These are phyloP conservation scores for Mesembrinibis cayennensis DNA, from an alignment of 2,113 vertebrate genomes.

Conservation along the genomic window DNA sequence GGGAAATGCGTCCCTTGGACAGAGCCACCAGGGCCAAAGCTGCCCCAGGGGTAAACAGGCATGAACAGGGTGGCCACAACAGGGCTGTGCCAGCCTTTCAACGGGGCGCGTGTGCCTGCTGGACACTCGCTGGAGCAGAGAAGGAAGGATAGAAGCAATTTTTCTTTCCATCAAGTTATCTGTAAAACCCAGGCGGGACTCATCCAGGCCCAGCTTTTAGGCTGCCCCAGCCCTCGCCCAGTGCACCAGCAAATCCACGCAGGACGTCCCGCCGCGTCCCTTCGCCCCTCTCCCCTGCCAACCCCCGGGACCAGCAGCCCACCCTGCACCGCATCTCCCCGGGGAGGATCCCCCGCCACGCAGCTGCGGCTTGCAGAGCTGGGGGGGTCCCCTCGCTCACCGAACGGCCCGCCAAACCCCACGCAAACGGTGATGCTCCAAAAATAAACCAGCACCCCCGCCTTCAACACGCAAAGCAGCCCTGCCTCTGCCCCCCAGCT, in stretches of 20 bases:
- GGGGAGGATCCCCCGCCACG: rapidly evolving
- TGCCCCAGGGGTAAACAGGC: neutral
- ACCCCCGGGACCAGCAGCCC: neutral
- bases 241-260: rapidly evolving
- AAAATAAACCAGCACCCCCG: neutral
- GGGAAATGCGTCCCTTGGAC: neutral
- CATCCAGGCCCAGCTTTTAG: neutral
- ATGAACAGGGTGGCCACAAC: rapidly evolving
- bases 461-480: neutral
- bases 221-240: neutral
- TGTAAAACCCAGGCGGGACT: neutral
- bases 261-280: rapidly evolving
- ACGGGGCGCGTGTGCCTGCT: rapidly evolving
- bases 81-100: neutral
- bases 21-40: neutral
- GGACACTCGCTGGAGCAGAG: neutral
- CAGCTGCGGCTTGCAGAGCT: neutral
- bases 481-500: neutral
- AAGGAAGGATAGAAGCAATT: neutral
- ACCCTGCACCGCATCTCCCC: rapidly evolving
- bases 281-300: neutral
- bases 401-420: rapidly evolving
- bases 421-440: rapidly evolving
- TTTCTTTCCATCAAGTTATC: neutral
- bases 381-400: rapidly evolving